Evolutionary conservation across 2,888 invertebrate species (phyloP).

Genomic region (Diaphora mendica): DNA sequence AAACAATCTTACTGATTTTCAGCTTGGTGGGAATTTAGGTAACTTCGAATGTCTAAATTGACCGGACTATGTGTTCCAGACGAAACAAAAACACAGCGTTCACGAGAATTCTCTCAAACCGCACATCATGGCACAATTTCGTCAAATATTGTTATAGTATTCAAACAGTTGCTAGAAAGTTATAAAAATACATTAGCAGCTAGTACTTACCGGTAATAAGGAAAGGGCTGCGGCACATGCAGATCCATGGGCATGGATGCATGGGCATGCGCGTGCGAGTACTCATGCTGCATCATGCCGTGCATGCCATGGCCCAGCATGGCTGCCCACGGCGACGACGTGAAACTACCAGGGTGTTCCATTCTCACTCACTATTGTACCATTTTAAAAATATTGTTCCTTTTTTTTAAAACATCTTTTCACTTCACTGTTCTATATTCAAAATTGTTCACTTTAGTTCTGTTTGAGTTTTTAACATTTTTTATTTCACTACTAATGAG

Average conservation of each 20-base stretch:
- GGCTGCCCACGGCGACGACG: constrained; percentile 93
- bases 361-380: constrained; percentile 71
- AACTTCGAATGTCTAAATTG: no score
- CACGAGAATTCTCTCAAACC: no score
- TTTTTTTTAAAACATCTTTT: constrained; percentile 36
- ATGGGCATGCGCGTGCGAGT: constrained; percentile 87
- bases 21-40: no score
- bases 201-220: constrained; percentile 93
- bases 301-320: constrained; percentile 89
- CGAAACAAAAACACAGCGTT: no score
- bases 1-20: no score
- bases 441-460: constrained; percentile 27
- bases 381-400: constrained; percentile 53
- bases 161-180: not conserved
- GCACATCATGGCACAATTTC: not conserved
- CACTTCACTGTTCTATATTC: constrained; percentile 46
- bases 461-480: constrained; percentile 34
- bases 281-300: constrained; percentile 89
- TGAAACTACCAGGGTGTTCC: constrained; percentile 93
- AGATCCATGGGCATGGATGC: constrained; percentile 94
- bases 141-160: not conserved
- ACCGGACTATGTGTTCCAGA: no score
- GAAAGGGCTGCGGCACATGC: constrained; percentile 96
- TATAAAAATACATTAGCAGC: not conserved
- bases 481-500: not conserved